Evolutionary conservation across 2,113 vertebrate genomes (phyloP), one percentile per base, ranked within the genome.

Genomic region (Garra rufa): DNA sequence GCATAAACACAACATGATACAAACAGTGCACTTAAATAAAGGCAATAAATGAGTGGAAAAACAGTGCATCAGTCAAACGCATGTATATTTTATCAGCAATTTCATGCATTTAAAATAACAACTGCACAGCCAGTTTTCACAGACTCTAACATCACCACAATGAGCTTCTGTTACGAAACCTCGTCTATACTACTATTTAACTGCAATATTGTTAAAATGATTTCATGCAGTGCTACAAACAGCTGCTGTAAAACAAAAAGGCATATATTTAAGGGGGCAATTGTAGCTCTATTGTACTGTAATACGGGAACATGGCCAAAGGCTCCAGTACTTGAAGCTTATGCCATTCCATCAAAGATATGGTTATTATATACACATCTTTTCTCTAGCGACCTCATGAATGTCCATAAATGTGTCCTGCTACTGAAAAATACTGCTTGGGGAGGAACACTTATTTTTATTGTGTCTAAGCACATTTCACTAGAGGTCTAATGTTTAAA

Each of bases 61-160:
- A 24, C n/a, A 44, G 21, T 73, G 70, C 43, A 73, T 46, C n/a
- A 8, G 21, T 73, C 70, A 24, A n/a, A 46, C n/a, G 14, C 9
- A 73, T 44, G n/a, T 73, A 73, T 73, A 73, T 26, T 73, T 44
- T 44, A 73, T 71, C 69, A 71, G 69, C n/a, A 11, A 71, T 71
- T 44, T 14, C 41, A 71, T 71, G 69, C 21, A 24, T 71, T 71
- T 71, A 1, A n/a, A 71, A 26, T 26, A 61, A 61, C 2, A 71
- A 3, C 11, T 9, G 9, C 17, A 38, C 65, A 67, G 8, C 3
- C 15, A 70, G 19, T 3, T 44, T 73, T 0, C 41, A 24, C 24
- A 46, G 41, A 14, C 41, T 11, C 26, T 44, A 73, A 24, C 15
- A 44, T 71, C 21, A 44, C 21, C 38, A 19, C 69, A 44, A 8